Evolutionary conservation across 1,140 invertebrate genomes (phyloP), one percentile per base, ranked within the genome.

Genomic region (Pogonomyrmex barbatus): DNA sequence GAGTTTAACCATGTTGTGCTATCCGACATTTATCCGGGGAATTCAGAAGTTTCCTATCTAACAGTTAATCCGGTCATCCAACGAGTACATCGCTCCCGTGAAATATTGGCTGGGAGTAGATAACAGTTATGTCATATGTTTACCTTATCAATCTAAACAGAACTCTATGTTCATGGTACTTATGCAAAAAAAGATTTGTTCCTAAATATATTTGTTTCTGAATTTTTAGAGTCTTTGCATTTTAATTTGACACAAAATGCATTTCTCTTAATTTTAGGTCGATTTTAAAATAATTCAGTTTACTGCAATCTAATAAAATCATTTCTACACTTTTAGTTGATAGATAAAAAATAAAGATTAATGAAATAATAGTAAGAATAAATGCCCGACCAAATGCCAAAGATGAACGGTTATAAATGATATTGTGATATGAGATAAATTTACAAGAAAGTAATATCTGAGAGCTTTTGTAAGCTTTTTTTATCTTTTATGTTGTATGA

Each of bases 31-130:
- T 81, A 81, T 70, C 42, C 42, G 56, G 67, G 54, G 6, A 73
- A 83, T 83, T 83, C 68, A 83, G 42, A 73, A 83, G 79, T 83
- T 83, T 62, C 33, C 54, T 60, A 73, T 10, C 54, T 42, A 36
- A 58, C 42, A 83, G 42, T 73, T 73, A 83, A 83, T 73, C 67
- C 54, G 52, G 54, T 83, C 42, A 47, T 60, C 33, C n/a, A 30
- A 39, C 47, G 12, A 81, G 62, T 67, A 79, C 67, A 30, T 82
- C 65, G 54, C 45, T 50, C 9, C 30, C 33, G 42, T 83, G 33
- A 83, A 83, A 83, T 73, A 73, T 73, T 42, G 52, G 54, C 2
- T 2, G 17, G 42, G 54, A 58, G 50, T 56, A 70, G 78, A 81
- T 54, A 81, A 70, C 8, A 73, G 54, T 83, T 82, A 58, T 60